Base-by-base conservation (phyloP, 2,113 vertebrate genomes). In the Vulpes lagopus region DNA sequence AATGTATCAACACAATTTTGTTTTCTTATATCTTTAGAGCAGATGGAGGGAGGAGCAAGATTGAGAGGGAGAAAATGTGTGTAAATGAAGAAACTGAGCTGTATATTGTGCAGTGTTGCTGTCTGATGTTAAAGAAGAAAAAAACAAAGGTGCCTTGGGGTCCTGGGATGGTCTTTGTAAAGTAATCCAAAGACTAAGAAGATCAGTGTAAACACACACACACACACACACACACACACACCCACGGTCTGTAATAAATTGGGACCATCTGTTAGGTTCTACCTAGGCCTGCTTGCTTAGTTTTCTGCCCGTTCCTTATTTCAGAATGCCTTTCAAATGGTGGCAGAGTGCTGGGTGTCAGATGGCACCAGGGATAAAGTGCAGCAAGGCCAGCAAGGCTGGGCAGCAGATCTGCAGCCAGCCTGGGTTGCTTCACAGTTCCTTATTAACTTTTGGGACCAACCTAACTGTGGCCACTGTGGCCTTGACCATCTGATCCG, bases 221-320 rank as follows among this genome's bases (percentile, higher is more conserved):
- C 64, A 65, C 64, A 65, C 64, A 65, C 64, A 67, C 64, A 67
- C 64, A 32, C 64, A 91, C 94, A 80, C 71, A 14, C 11, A 23
- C 57, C n/a, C 38, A 15, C 27, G 30, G 57, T 53, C 89, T 84
- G 0, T 94, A 84, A 85, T 92, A 96, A 97, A 96, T 95, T 57
- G 69, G 69, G 85, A 84, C 92, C 96, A 94, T 97, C 87, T 97
- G 95, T 92, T 91, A 43, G 43, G 53, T 85, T 81, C 59, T 59
- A 3, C 78, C 23, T 27, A 1, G 8, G 59, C 32, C 90, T 23
- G 32, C 84, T 95, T 64, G 1, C 51, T 65, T 51, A 69, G 87
- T 69, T 92, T 86, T 67, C 74, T 94, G 86, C 79, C 78, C 23
- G 1, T 82, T 94, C 92, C 69, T 92, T 97, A 51, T 81, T 89